Conservation (phyloP, 2,888 invertebrate genomes). For the Drosophila tripunctata region DNA sequence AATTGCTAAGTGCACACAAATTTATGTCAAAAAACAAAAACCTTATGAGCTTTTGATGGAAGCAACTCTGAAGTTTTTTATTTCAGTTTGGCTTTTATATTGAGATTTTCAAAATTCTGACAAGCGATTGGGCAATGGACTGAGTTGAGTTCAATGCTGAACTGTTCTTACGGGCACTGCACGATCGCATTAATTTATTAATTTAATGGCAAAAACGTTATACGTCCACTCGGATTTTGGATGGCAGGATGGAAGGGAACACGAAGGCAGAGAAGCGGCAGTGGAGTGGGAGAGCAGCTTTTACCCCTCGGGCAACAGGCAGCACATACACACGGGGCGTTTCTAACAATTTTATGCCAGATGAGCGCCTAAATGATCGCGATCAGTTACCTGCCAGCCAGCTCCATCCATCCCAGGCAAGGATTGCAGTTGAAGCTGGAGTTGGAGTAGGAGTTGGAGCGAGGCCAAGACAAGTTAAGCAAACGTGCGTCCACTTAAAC, state of each 20-base stretch:
- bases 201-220: slow-evolving; percentile 83
- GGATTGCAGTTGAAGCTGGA: slow-evolving; percentile 9
- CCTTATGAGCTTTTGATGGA: slow-evolving; percentile 49
- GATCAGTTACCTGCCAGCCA: slow-evolving; percentile 64
- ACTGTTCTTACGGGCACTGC: slow-evolving; percentile 32
- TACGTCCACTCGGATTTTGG: slow-evolving; percentile 13
- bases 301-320: slow-evolving; percentile 24
- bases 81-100: too few relatives aligned
- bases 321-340: slow-evolving; percentile 75
- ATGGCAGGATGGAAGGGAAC: slow-evolving; percentile 28
- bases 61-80: slow-evolving; percentile 21
- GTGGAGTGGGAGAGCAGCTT: background rate
- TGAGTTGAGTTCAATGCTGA: background rate
- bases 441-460: slow-evolving; percentile 20
- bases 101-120: slow-evolving; percentile 73
- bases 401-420: slow-evolving; percentile 32
- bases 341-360: slow-evolving; percentile 82
- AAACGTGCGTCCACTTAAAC: slow-evolving; percentile 80
- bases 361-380: slow-evolving; percentile 79
- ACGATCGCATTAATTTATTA: slow-evolving; percentile 82
- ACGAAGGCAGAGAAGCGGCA: background rate
- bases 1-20: slow-evolving; percentile 50
- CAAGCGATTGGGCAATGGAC: slow-evolving; percentile 30
- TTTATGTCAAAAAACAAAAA: slow-evolving; percentile 51
- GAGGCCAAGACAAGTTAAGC: slow-evolving; percentile 24